Evolutionary conservation across 2,888 invertebrate species (phyloP), one percentile per base, ranked within the genome.

Genomic region (Lagria hirta): DNA sequence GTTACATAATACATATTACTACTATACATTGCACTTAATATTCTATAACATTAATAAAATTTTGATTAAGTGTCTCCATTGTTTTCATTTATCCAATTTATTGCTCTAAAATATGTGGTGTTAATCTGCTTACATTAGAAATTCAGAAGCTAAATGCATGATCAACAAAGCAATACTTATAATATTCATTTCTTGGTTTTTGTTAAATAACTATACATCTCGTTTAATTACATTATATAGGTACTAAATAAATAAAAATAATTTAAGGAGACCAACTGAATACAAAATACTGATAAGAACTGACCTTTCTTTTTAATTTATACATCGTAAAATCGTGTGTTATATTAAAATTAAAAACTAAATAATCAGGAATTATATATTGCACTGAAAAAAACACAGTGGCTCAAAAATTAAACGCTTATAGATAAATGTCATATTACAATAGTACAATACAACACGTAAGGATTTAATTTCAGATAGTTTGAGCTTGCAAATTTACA

Each of bases 251-350:
- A 67, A 67, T 67, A 60, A 64, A 52, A 66, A 65, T 62, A 64
- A 65, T 62, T 64, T 63, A 66, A 44, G 10, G 62, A 64, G 65
- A 66, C 65, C 65, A 64, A 62, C 56, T 57, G 49, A 57, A 54
- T 51, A 52, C 48, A 57, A 61, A 69, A 69, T 68, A 69, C 68
- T 69, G 69, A 68, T 63, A 65, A 64, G 65, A 64, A 68, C 68
- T 69, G 68, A 69, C 67, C 68, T 44, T 57, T 51, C 42, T 37
- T 49, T 49, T 35, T 47, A 27, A 41, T 33, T 14, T 12, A 23
- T 32, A n/a, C 8, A 14, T 34, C 6, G 15, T 28, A 5, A 18
- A 27, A 13, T 18, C 15, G 20, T 23, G 38, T 23, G 22, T 38
- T 24, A 11, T 18, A n/a, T 15, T 18, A 20, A 5, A 36, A 26